Evolutionary conservation across 2,113 vertebrate species (phyloP).

Genomic region (Toxostoma redivivum): DNA sequence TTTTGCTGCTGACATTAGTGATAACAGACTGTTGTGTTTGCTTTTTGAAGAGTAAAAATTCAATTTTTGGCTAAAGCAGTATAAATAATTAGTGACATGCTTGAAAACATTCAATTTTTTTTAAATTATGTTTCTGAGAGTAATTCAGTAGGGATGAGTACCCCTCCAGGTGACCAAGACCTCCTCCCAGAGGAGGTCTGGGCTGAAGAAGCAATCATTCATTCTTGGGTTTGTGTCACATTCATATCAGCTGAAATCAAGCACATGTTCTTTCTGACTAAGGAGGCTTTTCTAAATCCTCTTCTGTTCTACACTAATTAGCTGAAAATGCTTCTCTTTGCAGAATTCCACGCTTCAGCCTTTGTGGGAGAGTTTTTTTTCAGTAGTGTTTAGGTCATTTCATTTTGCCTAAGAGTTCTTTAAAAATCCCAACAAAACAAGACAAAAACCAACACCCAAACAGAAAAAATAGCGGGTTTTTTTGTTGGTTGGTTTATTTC

Average conservation of each 20-base stretch:
- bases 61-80: not conserved
- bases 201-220: not conserved
- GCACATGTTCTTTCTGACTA: not conserved
- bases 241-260: not conserved
- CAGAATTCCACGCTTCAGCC: not conserved
- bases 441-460: not conserved
- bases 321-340: not conserved
- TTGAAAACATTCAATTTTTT: not conserved
- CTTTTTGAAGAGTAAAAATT: not conserved
- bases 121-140: not conserved
- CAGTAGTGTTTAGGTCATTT: not conserved
- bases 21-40: not conserved
- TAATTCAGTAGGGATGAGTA: not conserved
- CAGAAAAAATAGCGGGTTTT: not conserved
- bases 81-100: not conserved
- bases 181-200: not conserved
- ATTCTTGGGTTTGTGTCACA: fast-evolving
- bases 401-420: not conserved
- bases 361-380: not conserved
- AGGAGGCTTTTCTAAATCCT: not conserved
- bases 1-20: not conserved
- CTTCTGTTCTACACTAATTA: not conserved
- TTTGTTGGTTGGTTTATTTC: not conserved
- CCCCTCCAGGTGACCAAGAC: not conserved
- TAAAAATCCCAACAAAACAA: not conserved